These are phyloP conservation scores for Apantesis nais DNA, from an alignment of 2,888 invertebrate species.

Conservation along the genomic window DNA sequence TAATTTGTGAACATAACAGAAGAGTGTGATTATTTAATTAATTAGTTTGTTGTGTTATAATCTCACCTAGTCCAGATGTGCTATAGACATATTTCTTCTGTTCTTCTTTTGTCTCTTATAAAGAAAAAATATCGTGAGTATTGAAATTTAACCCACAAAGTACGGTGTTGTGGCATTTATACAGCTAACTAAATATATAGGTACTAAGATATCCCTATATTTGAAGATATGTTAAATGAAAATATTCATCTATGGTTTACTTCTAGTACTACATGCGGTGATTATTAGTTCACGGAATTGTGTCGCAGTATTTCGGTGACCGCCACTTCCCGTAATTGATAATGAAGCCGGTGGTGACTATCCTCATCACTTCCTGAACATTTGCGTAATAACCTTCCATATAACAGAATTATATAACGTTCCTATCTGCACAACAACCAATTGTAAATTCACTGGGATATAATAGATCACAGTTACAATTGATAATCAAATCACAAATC, in stretches of 20 bases:
- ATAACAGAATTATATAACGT: slow-evolving; percentile 31
- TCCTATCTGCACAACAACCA: slow-evolving; percentile 18
- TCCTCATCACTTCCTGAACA: slow-evolving; percentile 68
- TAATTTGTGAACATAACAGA: neutral
- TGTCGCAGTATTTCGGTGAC: slow-evolving; percentile 32
- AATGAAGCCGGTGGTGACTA: slow-evolving; percentile 63
- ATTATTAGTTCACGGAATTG: slow-evolving; percentile 23
- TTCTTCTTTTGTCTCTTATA: neutral
- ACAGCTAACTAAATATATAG: neutral
- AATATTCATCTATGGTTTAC: neutral
- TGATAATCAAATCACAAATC: neutral
- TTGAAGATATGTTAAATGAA: neutral
- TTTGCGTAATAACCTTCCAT: slow-evolving; percentile 65
- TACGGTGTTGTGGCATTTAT: neutral
- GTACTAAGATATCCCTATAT: neutral
- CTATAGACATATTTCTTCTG: neutral
- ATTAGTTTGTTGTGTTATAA: neutral
- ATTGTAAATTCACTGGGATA: neutral
- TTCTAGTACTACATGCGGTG: neutral
- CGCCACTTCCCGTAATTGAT: slow-evolving; percentile 66
- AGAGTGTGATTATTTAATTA: neutral
- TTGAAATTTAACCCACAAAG: neutral
- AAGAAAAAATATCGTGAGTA: neutral
- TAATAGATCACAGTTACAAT: neutral
- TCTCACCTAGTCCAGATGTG: neutral